Conservation (phyloP, 2,888 invertebrate genomes). For the Oxystoma pomonae region DNA sequence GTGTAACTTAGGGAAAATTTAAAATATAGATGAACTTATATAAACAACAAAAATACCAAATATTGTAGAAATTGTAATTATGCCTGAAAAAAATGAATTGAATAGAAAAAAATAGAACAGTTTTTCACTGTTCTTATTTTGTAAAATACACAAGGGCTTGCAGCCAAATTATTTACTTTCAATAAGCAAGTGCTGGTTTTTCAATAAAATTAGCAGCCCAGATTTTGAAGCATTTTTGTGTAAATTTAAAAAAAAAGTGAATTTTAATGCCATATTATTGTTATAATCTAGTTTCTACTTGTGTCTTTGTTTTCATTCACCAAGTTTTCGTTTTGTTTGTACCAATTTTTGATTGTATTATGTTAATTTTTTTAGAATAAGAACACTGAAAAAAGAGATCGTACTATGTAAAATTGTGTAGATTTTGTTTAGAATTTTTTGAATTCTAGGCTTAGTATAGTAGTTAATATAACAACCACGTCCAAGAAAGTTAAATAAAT, state of each 20-base stretch:
- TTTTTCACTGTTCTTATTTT: neutral
- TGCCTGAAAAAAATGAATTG: too few relatives aligned
- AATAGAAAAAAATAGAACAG: neutral
- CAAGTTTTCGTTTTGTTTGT: neutral
- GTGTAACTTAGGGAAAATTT: neutral
- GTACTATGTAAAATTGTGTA: neutral
- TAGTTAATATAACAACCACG: slow-evolving; percentile 39
- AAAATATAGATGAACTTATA: neutral
- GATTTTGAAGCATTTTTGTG: too few relatives aligned
- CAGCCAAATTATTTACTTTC: too few relatives aligned
- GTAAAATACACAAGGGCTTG: neutral
- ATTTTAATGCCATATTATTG: neutral
- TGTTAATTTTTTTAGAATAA: neutral
- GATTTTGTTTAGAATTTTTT: neutral
- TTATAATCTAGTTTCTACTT: too few relatives aligned
- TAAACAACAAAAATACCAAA: neutral
- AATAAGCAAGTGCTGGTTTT: too few relatives aligned
- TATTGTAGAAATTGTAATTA: neutral
- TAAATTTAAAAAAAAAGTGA: neutral
- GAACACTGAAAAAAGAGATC: neutral
- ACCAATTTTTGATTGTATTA: neutral
- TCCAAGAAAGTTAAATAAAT: slow-evolving; percentile 26
- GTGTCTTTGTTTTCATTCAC: neutral
- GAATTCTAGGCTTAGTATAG: slow-evolving; percentile 30
- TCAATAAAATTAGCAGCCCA: too few relatives aligned